Evolutionary conservation across 2,797 vertebrate genomes (phyloP), one percentile per base, ranked within the genome.

Genomic region (Gymnoscopelus microlampas): DNA sequence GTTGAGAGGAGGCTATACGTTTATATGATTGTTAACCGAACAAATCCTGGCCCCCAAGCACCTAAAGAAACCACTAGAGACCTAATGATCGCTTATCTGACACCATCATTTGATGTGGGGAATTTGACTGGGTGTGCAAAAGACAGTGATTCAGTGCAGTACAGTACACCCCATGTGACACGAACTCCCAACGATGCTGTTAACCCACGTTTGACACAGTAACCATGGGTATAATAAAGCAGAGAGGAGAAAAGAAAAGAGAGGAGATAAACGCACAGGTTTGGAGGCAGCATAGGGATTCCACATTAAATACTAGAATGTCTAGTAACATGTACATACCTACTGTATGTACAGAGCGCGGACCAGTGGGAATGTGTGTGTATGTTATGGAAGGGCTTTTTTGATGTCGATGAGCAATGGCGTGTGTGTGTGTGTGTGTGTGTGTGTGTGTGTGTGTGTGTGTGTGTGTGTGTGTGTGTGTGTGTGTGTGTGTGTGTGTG

Each of bases 1-100:
- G 68, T 26, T 60, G 71, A 75, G 77, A 12, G 26, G 65, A 71
- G 77, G 81, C 73, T 56, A 73, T 75, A 71, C 73, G 72, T 80
- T 73, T 69, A 66, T 71, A 74, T 48, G 70, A 76, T 82, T 70
- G 72, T 74, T 71, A 84, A 83, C 82, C 82, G 81, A 84, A 79
- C 64, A 72, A 57, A 63, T 74, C 49, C 81, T 55, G 62, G 47
- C 71, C 53, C 2, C 48, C 26, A 50, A 78, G 60, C 39, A 19
- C 62, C 63, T 53, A 61, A 65, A 44, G 44, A 7, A 44, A 49
- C 19, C 11, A 11, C 39, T 51, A 63, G 65, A 83, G 75, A 35
- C 51, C 35, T 55, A 69, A 60, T 7, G 49, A 79, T 60, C 55
- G 54, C 70, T 48, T 10, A 44, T 44, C 39, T 44, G 39, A 44